A percentile compares a stretch with the other conserved stretches of the same genome.
These are phyloP conservation scores for Dasyornis broadbenti DNA, from an alignment of 2,113 vertebrate genomes.

Conservation along the genomic window DNA sequence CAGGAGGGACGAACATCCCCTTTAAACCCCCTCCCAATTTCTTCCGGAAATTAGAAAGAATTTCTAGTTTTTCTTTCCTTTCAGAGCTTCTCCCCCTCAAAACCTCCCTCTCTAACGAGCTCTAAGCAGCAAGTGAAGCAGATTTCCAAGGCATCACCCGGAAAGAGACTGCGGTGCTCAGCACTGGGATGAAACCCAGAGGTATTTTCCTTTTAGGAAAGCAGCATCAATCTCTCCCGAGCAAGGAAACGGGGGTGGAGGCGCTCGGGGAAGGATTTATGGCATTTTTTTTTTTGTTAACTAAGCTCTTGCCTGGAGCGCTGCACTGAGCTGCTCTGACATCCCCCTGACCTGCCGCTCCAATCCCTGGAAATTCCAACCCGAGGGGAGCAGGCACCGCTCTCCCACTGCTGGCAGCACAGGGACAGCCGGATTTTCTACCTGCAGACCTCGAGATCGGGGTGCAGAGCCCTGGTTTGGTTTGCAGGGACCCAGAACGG, in stretches of 20 bases:
- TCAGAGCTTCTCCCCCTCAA: background rate
- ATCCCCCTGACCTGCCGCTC: background rate
- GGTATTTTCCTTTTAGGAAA: background rate
- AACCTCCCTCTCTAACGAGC: background rate
- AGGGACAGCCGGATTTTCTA: background rate
- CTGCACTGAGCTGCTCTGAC: background rate
- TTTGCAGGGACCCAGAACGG: background rate
- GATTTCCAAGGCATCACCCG: background rate
- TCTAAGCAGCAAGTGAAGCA: background rate
- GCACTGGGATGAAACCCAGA: background rate
- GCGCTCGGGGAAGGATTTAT: background rate
- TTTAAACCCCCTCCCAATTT: background rate
- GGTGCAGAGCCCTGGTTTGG: background rate
- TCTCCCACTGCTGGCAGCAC: background rate
- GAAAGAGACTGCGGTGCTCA: background rate
- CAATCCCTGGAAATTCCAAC: background rate
- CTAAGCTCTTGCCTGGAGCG: background rate
- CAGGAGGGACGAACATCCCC: background rate
- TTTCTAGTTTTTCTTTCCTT: background rate
- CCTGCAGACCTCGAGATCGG: background rate
- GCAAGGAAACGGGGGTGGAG: background rate
- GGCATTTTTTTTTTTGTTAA: background rate
- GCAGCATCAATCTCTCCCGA: background rate
- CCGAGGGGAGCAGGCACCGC: rapidly evolving
- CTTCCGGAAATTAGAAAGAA: background rate